Conservation (phyloP, 2,888 invertebrate species). For the Pegoplata infirma region DNA sequence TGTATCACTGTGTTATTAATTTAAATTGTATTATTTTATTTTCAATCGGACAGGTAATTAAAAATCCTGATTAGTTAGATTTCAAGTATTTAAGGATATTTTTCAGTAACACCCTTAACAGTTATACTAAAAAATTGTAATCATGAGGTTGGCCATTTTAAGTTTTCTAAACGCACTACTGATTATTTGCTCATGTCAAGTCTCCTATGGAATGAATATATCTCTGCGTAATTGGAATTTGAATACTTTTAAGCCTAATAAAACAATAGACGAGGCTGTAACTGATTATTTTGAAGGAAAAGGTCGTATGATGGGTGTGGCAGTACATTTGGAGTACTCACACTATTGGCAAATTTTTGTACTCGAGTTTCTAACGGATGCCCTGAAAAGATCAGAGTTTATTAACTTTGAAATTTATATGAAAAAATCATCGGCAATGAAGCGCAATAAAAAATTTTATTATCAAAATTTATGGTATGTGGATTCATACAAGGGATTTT, state of each 20-base stretch:
- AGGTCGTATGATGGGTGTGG: slow-evolving; percentile 34
- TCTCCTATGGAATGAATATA: background rate
- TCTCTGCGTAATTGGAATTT: slow-evolving; percentile 22
- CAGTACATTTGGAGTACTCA: slow-evolving; percentile 32
- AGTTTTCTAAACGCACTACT: background rate
- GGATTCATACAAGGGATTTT: slow-evolving; percentile 47
- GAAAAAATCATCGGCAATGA: background rate
- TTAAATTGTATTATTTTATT: no score
- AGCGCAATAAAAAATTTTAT: background rate
- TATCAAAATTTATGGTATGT: slow-evolving; percentile 58
- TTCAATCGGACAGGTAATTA: no score
- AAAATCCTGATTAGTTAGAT: slow-evolving; percentile 18
- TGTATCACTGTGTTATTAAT: no score
- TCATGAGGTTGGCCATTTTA: slow-evolving; percentile 10
- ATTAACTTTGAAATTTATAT: slow-evolving; percentile 51
- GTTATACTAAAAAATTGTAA: background rate
- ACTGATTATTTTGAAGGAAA: slow-evolving; percentile 42
- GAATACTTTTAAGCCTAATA: background rate
- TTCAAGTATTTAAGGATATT: slow-evolving; percentile 17
- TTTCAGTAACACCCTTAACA: background rate
- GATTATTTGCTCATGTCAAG: background rate
- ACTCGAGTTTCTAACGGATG: slow-evolving; percentile 31
- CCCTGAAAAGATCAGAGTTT: background rate
- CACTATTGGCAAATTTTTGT: slow-evolving; percentile 29
- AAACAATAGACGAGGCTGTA: slow-evolving; percentile 42